Conservation (phyloP, 2,888 invertebrate species). For the Microctonus aethiopoides region DNA sequence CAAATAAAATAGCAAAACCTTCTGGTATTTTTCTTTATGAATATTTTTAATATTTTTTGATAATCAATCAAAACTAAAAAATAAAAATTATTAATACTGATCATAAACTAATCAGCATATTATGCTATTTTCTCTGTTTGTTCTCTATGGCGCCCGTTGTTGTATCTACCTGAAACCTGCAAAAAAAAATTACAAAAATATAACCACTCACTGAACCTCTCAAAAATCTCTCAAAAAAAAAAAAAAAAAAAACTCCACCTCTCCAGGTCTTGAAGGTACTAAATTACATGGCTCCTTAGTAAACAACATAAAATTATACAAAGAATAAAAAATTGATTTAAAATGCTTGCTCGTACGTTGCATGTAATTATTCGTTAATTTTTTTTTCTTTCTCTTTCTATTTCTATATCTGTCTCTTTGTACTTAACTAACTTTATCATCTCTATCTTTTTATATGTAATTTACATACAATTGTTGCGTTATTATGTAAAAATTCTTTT, state of each 20-base stretch:
- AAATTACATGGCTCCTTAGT: slow-evolving; percentile 63
- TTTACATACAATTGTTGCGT: slow-evolving; percentile 32
- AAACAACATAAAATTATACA: slow-evolving; percentile 41
- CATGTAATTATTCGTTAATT: slow-evolving; percentile 50
- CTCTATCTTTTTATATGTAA: slow-evolving; percentile 39
- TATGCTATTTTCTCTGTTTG: slow-evolving; percentile 65
- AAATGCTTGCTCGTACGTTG: slow-evolving; percentile 58
- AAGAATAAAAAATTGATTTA: slow-evolving; percentile 34
- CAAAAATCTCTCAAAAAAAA: slow-evolving; percentile 64
- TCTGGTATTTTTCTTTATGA: slow-evolving; percentile 35
- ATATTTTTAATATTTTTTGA: not conserved
- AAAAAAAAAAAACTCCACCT: slow-evolving; percentile 64
- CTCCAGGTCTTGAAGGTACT: slow-evolving; percentile 66
- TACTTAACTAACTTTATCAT: slow-evolving; percentile 30
- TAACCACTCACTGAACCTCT: slow-evolving; percentile 66
- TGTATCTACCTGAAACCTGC: slow-evolving; percentile 66
- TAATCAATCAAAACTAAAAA: not conserved
- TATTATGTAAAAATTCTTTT: slow-evolving; percentile 8
- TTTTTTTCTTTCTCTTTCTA: slow-evolving; percentile 36
- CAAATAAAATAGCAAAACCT: not conserved
- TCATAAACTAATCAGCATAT: slow-evolving; percentile 60
- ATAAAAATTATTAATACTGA: not conserved
- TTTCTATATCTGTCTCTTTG: slow-evolving; percentile 25
- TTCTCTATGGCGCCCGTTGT: slow-evolving; percentile 67
- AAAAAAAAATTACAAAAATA: slow-evolving; percentile 55